Conservation (phyloP, 2,888 invertebrate genomes). For the Fragum whitleyi region DNA sequence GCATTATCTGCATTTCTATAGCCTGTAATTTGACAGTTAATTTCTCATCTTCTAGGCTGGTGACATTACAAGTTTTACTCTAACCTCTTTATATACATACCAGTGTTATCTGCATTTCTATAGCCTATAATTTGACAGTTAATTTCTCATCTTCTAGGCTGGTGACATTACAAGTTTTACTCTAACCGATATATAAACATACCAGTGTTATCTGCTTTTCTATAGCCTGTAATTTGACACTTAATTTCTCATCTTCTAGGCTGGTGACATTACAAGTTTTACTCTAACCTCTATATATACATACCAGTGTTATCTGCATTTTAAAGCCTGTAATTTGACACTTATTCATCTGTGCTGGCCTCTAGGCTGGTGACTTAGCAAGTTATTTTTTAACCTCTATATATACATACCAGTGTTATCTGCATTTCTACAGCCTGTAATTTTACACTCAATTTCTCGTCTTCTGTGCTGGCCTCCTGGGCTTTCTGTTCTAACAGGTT, state of each 20-base stretch:
- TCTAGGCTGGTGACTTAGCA: too few relatives aligned
- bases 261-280: too few relatives aligned
- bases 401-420: conserved; percentile 76
- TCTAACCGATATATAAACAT: too few relatives aligned
- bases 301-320: conserved; percentile 79
- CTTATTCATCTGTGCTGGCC: conserved; percentile 78
- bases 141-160: conserved; percentile 78
- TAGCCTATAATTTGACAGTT: conserved; percentile 79
- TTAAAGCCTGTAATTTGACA: conserved; percentile 80
- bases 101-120: conserved; percentile 80
- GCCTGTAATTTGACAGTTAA: conserved; percentile 80
- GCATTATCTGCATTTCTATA: conserved; percentile 79
- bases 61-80: too few relatives aligned
- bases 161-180: too few relatives aligned
- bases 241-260: conserved; percentile 76
- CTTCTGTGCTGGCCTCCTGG: conserved; percentile 75
- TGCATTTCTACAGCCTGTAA: conserved; percentile 81
- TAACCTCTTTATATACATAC: too few relatives aligned
- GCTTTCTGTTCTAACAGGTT: conserved; percentile 77
- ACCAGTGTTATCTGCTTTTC: conserved; percentile 81
- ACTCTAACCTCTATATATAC: too few relatives aligned
- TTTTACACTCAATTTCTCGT: conserved; percentile 78
- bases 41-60: conserved; percentile 78
- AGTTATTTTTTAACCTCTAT: too few relatives aligned
- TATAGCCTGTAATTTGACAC: conserved; percentile 79